Percentiles rank a stretch among this genome's conserved stretches.
These are phyloP conservation scores for Thera britannica DNA, from an alignment of 2,888 invertebrate genomes.

Conservation along the genomic window DNA sequence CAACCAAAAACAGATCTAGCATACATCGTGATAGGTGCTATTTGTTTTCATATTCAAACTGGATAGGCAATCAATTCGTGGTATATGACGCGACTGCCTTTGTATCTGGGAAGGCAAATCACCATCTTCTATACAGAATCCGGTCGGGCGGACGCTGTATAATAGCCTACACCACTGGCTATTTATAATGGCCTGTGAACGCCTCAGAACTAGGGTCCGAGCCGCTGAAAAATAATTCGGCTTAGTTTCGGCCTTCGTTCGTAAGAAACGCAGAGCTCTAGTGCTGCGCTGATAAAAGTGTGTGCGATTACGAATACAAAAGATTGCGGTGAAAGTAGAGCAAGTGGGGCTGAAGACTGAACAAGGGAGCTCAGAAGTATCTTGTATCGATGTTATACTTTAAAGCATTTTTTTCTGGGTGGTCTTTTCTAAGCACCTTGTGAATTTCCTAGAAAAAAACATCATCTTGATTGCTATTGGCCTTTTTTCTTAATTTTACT, in stretches of 20 bases:
- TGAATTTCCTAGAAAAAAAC: too few relatives aligned
- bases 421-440: too few relatives aligned
- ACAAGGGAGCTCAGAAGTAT: slow-evolving; percentile 4
- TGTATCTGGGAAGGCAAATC: slow-evolving; percentile 43
- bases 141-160: slow-evolving; percentile 48
- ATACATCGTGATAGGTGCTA: neutral
- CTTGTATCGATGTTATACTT: neutral
- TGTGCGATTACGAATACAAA: slow-evolving; percentile 11
- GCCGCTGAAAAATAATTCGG: slow-evolving; percentile 12
- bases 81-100: slow-evolving; percentile 13
- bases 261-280: slow-evolving; percentile 2
- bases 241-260: slow-evolving; percentile 16
- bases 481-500: too few relatives aligned
- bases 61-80: slow-evolving; percentile 9
- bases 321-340: slow-evolving; percentile 6
- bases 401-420: neutral
- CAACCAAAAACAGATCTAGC: neutral
- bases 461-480: too few relatives aligned
- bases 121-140: slow-evolving; percentile 47
- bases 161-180: too few relatives aligned
- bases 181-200: slow-evolving; percentile 57
- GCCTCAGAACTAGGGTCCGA: slow-evolving; percentile 26
- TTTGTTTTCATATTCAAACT: slow-evolving; percentile 1
- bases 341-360: neutral
- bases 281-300: slow-evolving; percentile 1